Percentiles rank a stretch among this genome's conserved stretches.
These are phyloP conservation scores for Plebejus anna DNA, from an alignment of 2,888 invertebrate genomes.

Conservation along the genomic window DNA sequence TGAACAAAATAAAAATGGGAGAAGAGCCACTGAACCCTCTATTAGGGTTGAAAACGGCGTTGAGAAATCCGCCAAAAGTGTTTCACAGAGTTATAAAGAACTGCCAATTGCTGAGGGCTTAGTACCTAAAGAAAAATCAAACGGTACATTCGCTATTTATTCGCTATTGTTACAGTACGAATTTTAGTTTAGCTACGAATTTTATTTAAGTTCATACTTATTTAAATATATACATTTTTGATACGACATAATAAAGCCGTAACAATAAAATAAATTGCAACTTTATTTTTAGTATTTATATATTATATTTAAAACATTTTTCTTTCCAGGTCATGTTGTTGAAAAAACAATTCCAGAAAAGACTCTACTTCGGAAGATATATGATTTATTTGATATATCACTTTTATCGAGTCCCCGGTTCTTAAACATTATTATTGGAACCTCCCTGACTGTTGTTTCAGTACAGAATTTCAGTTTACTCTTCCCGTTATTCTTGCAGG, in stretches of 20 bases:
- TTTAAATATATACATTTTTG: too few relatives aligned
- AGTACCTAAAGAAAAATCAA: constrained; percentile 45
- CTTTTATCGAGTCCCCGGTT: constrained; percentile 82
- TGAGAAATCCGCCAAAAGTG: constrained; percentile 44
- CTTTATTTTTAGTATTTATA: too few relatives aligned
- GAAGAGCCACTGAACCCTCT: constrained; percentile 42
- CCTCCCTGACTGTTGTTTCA: constrained; percentile 83
- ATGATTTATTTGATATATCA: constrained; percentile 81
- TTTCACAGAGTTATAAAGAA: constrained; percentile 52
- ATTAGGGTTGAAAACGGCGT: constrained; percentile 41
- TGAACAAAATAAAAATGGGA: constrained; percentile 38
- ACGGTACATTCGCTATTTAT: constrained; percentile 45
- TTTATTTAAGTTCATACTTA: too few relatives aligned
- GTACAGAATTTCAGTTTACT: constrained; percentile 86
- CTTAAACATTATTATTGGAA: constrained; percentile 83
- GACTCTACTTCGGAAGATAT: constrained; percentile 53
- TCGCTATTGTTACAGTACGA: not conserved
- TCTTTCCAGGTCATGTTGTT: constrained; percentile 23
- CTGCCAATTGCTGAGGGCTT: constrained; percentile 42
- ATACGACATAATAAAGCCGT: too few relatives aligned
- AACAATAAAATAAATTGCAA: too few relatives aligned
- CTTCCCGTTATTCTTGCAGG: constrained; percentile 84
- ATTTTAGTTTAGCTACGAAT: too few relatives aligned
- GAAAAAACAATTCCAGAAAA: constrained; percentile 39
- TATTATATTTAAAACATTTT: constrained; percentile 38